Evolutionary conservation across 2,113 vertebrate genomes (phyloP).

Genomic region (Rhizomys pruinosus): DNA sequence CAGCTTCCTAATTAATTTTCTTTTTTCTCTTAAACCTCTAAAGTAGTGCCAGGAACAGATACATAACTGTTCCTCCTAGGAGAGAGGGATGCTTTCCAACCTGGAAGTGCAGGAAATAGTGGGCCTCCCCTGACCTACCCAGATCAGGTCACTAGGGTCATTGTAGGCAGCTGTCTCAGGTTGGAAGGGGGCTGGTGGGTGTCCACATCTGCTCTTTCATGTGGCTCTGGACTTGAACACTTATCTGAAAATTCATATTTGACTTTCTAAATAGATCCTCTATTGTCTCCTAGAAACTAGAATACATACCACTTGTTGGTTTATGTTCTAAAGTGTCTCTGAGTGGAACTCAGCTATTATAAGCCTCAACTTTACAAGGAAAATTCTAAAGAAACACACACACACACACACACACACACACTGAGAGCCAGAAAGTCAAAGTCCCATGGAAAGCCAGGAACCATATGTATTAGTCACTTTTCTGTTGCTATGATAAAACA

Average conservation of each 20-base stretch:
- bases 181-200: background rate
- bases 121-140: background rate
- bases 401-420: background rate
- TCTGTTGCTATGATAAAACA: too few species aligned
- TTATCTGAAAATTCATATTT: background rate
- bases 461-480: too few species aligned
- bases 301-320: background rate
- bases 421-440: background rate
- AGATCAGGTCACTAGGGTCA: background rate
- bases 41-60: slow-evolving; percentile 52
- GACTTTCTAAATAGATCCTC: background rate
- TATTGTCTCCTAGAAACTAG: background rate
- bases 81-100: slow-evolving; percentile 7
- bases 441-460: background rate
- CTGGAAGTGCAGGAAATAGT: slow-evolving; percentile 1
- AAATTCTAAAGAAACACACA: background rate
- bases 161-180: background rate
- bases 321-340: background rate
- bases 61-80: background rate
- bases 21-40: slow-evolving; percentile 58
- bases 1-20: slow-evolving; percentile 63
- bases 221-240: background rate
- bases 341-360: background rate
- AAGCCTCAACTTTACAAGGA: background rate
- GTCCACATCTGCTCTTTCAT: background rate